These are phyloP conservation scores for Pelobates fuscus DNA, from an alignment of 2,113 vertebrate species.

Conservation along the genomic window DNA sequence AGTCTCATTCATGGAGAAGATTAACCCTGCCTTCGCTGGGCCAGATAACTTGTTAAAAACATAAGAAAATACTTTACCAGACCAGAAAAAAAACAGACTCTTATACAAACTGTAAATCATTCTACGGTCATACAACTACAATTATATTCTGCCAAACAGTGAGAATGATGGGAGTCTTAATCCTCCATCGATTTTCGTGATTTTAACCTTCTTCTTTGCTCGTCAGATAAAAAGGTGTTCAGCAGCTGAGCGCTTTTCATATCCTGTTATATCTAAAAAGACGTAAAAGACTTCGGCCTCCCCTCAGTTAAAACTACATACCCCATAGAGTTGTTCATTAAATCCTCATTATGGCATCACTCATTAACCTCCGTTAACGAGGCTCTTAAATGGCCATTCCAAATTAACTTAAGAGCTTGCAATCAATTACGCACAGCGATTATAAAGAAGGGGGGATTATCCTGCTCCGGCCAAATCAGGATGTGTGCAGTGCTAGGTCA, in stretches of 20 bases:
- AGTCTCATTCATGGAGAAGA: conserved; percentile 11
- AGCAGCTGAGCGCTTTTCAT: too few species aligned
- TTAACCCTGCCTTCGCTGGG: neutral
- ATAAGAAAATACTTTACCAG: neutral
- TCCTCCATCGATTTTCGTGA: neutral
- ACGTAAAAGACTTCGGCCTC: neutral
- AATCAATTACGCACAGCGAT: conserved; percentile 47
- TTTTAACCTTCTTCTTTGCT: too few species aligned
- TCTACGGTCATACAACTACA: too few species aligned
- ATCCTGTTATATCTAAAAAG: too few species aligned
- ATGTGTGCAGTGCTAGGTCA: neutral
- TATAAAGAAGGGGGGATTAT: conserved; percentile 33
- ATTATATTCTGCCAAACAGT: too few species aligned
- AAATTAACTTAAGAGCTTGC: conserved; percentile 52
- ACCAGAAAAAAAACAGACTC: neutral
- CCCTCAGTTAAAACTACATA: conserved; percentile 13
- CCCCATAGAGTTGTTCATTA: conserved; percentile 44
- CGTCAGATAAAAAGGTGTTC: too few species aligned
- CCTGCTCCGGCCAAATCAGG: conserved; percentile 12
- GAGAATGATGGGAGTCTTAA: neutral
- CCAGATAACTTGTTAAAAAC: neutral
- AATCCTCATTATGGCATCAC: conserved; percentile 46
- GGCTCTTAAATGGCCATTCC: conserved; percentile 42
- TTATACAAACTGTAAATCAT: too few species aligned
- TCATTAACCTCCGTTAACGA: conserved; percentile 50